Percentiles rank a stretch among this genome's conserved stretches.
These are phyloP conservation scores for Buphagus erythrorhynchus DNA, from an alignment of 2,797 vertebrate genomes.

Conservation along the genomic window DNA sequence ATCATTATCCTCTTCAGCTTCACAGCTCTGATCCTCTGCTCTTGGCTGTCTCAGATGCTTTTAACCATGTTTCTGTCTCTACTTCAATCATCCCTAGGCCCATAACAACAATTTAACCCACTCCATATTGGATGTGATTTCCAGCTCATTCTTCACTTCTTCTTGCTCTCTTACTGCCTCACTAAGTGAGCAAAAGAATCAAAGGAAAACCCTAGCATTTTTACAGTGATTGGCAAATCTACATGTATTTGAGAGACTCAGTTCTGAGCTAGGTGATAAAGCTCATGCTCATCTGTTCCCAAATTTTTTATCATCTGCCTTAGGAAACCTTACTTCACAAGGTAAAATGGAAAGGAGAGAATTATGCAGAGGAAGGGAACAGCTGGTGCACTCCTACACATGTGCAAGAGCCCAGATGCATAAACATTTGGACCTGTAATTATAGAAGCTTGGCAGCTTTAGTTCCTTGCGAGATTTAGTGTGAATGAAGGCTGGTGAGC, in stretches of 20 bases:
- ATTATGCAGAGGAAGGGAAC: not conserved
- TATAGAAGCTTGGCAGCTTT: conserved; percentile 3
- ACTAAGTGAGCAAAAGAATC: not conserved
- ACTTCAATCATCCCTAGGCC: not conserved
- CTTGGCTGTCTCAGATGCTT: not conserved
- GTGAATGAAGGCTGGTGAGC: not conserved
- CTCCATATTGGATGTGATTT: not conserved
- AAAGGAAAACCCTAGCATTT: not conserved
- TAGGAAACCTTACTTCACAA: not conserved
- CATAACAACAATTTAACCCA: not conserved
- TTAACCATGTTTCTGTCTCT: not conserved
- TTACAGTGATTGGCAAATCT: not conserved
- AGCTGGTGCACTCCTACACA: conserved; percentile 24
- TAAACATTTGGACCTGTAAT: not conserved
- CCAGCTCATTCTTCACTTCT: not conserved
- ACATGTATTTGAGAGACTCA: not conserved
- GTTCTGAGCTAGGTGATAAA: not conserved
- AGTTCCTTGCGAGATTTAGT: not conserved
- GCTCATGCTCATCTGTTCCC: not conserved
- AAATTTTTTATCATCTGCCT: not conserved
- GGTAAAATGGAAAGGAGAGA: not conserved
- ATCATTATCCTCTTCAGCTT: not conserved
- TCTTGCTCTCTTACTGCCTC: not conserved
- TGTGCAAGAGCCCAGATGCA: not conserved
- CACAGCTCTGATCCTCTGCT: not conserved